These are phyloP conservation scores for Aplysina aerophoba DNA, from an alignment of 37 sponge, comb jelly and placozoan species.

Conservation along the genomic window DNA sequence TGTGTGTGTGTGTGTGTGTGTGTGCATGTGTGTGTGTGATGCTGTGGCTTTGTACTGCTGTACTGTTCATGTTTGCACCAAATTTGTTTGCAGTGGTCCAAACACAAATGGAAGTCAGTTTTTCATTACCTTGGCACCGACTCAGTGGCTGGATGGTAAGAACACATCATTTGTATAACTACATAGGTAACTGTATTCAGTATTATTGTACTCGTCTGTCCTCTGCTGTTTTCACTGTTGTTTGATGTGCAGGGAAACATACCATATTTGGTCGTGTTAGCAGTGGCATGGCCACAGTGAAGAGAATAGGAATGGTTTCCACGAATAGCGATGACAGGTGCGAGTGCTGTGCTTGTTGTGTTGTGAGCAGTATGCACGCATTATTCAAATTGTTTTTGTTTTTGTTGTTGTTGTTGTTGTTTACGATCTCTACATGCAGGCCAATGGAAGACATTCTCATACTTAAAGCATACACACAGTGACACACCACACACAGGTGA, in stretches of 20 bases:
- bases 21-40: not conserved
- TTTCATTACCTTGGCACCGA: constrained; percentile 95
- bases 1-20: constrained; percentile 13
- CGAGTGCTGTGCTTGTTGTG: not conserved
- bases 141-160: constrained; percentile 97
- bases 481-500: not conserved
- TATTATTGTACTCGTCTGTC: not conserved
- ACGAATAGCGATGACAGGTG: constrained; percentile 89
- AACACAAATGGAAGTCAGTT: constrained; percentile 99
- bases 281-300: constrained; percentile 88
- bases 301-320: constrained; percentile 84
- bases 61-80: too few relatives aligned
- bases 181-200: not conserved
- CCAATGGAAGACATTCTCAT: constrained; percentile 68
- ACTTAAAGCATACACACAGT: constrained; percentile 55
- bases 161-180: not conserved
- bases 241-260: constrained; percentile 77
- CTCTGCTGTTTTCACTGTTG: not conserved
- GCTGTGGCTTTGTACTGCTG: constrained; percentile 2
- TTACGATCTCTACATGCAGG: constrained; percentile 43
- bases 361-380: too few relatives aligned
- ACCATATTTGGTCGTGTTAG: constrained; percentile 97
- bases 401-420: not conserved
- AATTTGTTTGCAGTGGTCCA: constrained; percentile 83
- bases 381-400: not conserved